These are phyloP conservation scores for Drosophila robusta DNA, from an alignment of 2,888 invertebrate species.

Conservation along the genomic window DNA sequence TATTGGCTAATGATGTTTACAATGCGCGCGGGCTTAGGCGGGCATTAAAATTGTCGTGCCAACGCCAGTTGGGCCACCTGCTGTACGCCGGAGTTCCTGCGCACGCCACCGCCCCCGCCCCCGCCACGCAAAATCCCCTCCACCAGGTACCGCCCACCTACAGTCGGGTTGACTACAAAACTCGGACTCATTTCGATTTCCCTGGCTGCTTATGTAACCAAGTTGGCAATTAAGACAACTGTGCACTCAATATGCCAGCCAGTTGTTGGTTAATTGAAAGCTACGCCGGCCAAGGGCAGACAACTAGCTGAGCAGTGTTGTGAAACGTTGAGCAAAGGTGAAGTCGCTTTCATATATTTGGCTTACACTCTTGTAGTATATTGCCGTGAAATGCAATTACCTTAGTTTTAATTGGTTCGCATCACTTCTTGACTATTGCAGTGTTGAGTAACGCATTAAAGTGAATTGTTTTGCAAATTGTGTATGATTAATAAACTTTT, in stretches of 20 bases:
- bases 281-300: slow-evolving; percentile 17
- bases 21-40: slow-evolving; percentile 81
- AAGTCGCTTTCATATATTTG: too few species aligned
- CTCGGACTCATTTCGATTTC: slow-evolving; percentile 39
- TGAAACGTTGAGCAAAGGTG: slow-evolving; percentile 6
- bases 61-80: slow-evolving; percentile 80
- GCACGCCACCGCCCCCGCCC: too few species aligned
- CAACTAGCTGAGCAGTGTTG: slow-evolving; percentile 11
- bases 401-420: too few species aligned
- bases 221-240: slow-evolving; percentile 61
- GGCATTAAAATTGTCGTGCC: slow-evolving; percentile 83
- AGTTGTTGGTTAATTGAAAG: slow-evolving; percentile 52
- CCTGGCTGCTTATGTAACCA: slow-evolving; percentile 40
- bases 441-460: not conserved
- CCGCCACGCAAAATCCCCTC: too few species aligned
- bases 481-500: not conserved
- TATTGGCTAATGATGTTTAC: slow-evolving; percentile 85
- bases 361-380: too few species aligned
- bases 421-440: not conserved
- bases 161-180: not conserved
- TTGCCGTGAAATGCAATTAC: too few species aligned
- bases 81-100: slow-evolving; percentile 30
- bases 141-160: too few species aligned
- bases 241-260: slow-evolving; percentile 50
- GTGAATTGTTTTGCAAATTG: not conserved